phyloP scores from a whole-genome alignment of 1,140 invertebrate genomes.

The Dolichoris vasculosae region DNA sequence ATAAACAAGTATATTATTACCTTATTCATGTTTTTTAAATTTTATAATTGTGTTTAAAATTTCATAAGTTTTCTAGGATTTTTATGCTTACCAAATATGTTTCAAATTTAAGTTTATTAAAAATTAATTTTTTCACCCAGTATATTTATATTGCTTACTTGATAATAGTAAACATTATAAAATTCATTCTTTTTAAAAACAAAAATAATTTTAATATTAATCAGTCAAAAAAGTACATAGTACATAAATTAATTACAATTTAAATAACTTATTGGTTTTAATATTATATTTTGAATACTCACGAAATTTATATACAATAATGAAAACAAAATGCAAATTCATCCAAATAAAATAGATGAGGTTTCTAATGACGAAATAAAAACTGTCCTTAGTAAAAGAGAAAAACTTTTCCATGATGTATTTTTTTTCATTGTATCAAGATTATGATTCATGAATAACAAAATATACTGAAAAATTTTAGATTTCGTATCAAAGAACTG shows the following conservation, averaged over 20 bases:
- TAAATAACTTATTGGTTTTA: too few relatives aligned
- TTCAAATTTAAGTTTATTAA: background rate
- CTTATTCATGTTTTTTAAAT: too few relatives aligned
- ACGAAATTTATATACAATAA: background rate
- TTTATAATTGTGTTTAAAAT: too few relatives aligned
- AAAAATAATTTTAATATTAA: background rate
- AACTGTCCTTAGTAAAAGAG: slow-evolving; percentile 4
- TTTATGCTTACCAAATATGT: background rate
- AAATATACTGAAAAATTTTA: background rate
- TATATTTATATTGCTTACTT: background rate
- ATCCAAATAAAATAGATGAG: background rate
- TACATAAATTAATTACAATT: too few relatives aligned
- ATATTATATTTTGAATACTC: too few relatives aligned
- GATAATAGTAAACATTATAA: background rate
- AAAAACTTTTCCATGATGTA: background rate
- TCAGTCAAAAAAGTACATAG: background rate
- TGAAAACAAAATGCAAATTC: background rate
- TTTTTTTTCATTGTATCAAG: background rate
- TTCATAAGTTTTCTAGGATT: too few relatives aligned
- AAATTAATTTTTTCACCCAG: background rate
- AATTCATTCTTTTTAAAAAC: background rate
- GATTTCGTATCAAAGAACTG: background rate
- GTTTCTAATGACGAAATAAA: background rate
- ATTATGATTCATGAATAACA: background rate
- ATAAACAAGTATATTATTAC: too few relatives aligned